Percentiles rank a stretch among this genome's conserved stretches.
These are phyloP conservation scores for Chrysomallon squamiferum DNA, from an alignment of 1,140 invertebrate species.

Conservation along the genomic window DNA sequence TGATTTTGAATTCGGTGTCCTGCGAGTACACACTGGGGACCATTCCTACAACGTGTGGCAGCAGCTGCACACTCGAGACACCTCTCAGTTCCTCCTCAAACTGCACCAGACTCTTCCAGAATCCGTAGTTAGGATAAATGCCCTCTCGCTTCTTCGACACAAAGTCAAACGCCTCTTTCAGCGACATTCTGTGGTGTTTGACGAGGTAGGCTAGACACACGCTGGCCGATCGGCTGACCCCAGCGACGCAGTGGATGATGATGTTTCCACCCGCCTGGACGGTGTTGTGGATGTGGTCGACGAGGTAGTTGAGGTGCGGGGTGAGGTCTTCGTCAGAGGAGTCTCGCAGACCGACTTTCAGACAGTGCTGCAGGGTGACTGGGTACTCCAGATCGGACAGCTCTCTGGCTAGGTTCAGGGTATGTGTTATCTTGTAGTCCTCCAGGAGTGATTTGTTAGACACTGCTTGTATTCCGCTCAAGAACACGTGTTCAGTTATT, in stretches of 20 bases:
- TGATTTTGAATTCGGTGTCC: constrained; percentile 18
- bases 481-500: constrained; percentile 66
- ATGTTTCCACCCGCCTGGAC: constrained; percentile 68
- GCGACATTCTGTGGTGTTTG: constrained; percentile 76
- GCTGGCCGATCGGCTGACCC: constrained; percentile 82
- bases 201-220: constrained; percentile 87
- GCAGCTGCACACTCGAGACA: constrained; percentile 41
- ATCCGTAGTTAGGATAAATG: constrained; percentile 85
- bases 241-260: constrained; percentile 87
- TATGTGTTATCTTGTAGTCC: constrained; percentile 68
- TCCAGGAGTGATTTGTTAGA: constrained; percentile 61
- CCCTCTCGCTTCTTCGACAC: constrained; percentile 74
- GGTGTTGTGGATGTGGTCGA: constrained; percentile 35
- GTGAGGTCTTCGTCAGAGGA: constrained; percentile 71
- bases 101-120: constrained; percentile 81
- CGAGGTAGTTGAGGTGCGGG: constrained; percentile 73
- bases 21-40: constrained; percentile 40
- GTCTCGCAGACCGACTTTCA: constrained; percentile 71
- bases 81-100: constrained; percentile 74
- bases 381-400: constrained; percentile 68
- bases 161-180: constrained; percentile 79
- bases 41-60: constrained; percentile 37
- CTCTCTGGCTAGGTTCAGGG: constrained; percentile 83
- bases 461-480: constrained; percentile 68
- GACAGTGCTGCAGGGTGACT: constrained; percentile 27